Conservation (phyloP, 2,888 invertebrate species). For the Hydropsyche betteni region DNA sequence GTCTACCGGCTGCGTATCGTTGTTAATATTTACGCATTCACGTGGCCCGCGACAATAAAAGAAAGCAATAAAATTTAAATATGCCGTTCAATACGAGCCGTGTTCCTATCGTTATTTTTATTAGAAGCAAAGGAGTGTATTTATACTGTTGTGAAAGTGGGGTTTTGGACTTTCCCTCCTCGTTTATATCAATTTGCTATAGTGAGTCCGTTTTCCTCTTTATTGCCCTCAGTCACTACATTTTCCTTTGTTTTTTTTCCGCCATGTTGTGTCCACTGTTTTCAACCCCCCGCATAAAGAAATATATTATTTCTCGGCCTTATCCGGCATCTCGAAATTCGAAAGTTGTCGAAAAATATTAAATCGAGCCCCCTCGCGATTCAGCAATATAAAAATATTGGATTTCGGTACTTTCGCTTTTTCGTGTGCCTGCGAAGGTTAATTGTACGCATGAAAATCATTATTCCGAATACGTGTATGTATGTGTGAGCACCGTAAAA, state of each 20-base stretch:
- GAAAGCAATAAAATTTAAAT: constrained; percentile 37
- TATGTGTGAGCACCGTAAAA: constrained; percentile 6
- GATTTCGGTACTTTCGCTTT: not conserved
- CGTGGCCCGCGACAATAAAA: constrained; percentile 44
- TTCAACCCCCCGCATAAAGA: not conserved
- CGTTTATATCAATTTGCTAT: constrained; percentile 26
- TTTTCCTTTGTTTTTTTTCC: constrained; percentile 21
- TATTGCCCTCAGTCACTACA: constrained; percentile 29
- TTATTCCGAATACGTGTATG: not conserved
- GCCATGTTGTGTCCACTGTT: constrained; percentile 7
- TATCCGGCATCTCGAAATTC: constrained; percentile 17
- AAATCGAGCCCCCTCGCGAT: not conserved
- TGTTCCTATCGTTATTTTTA: constrained; percentile 22
- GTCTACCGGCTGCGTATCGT: constrained; percentile 10
- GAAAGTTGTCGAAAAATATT: constrained; percentile 10
- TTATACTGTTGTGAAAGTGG: not conserved
- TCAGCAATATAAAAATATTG: no score
- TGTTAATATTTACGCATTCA: constrained; percentile 44
- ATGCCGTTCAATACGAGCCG: constrained; percentile 14
- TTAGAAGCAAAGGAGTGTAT: not conserved
- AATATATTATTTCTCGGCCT: not conserved
- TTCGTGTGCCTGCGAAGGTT: constrained; percentile 22
- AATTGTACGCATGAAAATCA: constrained; percentile 13
- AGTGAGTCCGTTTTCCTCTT: constrained; percentile 20
- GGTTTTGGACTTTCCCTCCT: not conserved